These are phyloP conservation scores for Spizaetus ornatus DNA, from an alignment of 2,113 vertebrate species.

Conservation along the genomic window DNA sequence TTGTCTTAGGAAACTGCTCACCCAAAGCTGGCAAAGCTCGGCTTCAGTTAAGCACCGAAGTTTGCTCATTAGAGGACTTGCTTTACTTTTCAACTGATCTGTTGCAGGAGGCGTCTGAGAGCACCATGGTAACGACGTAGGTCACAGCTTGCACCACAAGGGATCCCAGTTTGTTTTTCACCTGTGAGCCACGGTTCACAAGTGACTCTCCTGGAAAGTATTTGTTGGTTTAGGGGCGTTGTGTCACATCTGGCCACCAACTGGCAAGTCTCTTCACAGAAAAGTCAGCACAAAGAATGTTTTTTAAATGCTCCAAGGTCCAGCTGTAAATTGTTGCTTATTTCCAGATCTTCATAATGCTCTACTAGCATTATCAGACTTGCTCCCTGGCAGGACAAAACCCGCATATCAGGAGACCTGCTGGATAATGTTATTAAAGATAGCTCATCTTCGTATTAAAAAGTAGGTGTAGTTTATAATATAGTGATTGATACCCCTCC, in stretches of 20 bases:
- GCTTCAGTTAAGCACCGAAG: not conserved
- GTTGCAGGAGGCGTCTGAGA: not conserved
- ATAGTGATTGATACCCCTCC: not conserved
- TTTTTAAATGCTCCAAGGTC: not conserved
- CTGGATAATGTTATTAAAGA: not conserved
- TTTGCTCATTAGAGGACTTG: not conserved
- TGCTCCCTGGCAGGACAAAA: not conserved
- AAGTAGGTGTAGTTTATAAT: not conserved
- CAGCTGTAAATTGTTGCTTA: not conserved
- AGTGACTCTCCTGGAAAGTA: slow-evolving; percentile 20
- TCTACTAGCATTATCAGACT: not conserved
- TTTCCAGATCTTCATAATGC: not conserved
- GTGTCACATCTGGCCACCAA: not conserved
- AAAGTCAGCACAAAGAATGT: not conserved
- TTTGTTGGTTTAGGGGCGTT: not conserved
- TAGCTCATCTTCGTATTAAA: not conserved
- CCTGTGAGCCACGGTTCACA: not conserved
- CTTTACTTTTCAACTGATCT: not conserved
- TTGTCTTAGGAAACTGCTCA: not conserved
- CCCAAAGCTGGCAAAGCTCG: not conserved
- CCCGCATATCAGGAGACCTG: not conserved
- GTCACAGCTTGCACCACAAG: not conserved
- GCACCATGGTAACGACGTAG: not conserved
- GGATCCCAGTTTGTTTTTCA: not conserved
- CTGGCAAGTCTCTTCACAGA: not conserved